Evolutionary conservation across 2,888 invertebrate genomes (phyloP).

Genomic region (Spialia ferax): DNA sequence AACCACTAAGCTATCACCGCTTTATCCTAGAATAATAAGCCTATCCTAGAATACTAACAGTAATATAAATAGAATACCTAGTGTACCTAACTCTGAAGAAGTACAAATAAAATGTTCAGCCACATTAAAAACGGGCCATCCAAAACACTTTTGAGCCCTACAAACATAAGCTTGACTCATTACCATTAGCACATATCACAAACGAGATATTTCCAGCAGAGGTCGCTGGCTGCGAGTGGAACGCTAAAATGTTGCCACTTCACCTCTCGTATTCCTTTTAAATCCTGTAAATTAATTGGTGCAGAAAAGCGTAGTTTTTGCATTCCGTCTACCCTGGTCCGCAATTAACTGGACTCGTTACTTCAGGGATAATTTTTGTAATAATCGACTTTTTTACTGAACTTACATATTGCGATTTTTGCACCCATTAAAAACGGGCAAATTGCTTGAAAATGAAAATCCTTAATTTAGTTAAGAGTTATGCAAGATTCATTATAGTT

Average conservation of each 20-base stretch:
- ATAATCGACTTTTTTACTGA: slow-evolving; percentile 21
- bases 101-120: too few species aligned
- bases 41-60: too few species aligned
- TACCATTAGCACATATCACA: slow-evolving; percentile 2
- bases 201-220: neutral
- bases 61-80: too few species aligned
- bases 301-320: slow-evolving; percentile 28
- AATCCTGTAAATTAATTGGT: slow-evolving; percentile 37
- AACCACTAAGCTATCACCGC: too few species aligned
- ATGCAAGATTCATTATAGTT: too few species aligned
- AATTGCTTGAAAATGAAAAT: too few species aligned
- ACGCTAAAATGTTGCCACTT: slow-evolving; percentile 25
- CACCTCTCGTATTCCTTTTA: slow-evolving; percentile 27
- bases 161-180: neutral
- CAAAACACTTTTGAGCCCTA: neutral
- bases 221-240: neutral
- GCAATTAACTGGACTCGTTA: slow-evolving; percentile 34
- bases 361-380: slow-evolving; percentile 14
- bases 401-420: too few species aligned
- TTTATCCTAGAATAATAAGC: too few species aligned
- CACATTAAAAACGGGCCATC: neutral
- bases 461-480: too few species aligned
- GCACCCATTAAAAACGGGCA: too few species aligned
- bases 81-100: too few species aligned
- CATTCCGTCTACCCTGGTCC: slow-evolving; percentile 14